These are phyloP conservation scores for Torymus tubicola DNA, from an alignment of 2,888 invertebrate species.

Conservation along the genomic window DNA sequence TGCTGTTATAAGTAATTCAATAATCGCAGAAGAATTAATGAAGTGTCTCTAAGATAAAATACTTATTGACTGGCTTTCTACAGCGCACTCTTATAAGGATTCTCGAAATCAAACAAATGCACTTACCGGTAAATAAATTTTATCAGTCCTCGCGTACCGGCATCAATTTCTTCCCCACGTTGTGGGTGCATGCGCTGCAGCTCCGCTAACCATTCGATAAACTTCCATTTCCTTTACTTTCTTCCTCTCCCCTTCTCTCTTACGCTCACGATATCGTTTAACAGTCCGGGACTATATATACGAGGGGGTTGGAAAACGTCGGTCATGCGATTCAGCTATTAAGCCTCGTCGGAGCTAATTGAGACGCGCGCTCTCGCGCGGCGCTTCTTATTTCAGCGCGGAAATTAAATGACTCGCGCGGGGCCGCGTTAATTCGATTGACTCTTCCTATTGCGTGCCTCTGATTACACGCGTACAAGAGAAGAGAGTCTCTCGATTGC, in stretches of 20 bases:
- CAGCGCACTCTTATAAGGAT: background rate
- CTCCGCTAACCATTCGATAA: too few species aligned
- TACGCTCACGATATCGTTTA: conserved; percentile 17
- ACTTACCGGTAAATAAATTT: background rate
- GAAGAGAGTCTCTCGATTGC: conserved; percentile 9
- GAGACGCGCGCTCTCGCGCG: conserved; percentile 20
- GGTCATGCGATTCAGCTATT: conserved; percentile 59
- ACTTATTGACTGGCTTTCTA: background rate
- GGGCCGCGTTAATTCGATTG: background rate
- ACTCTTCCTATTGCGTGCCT: conserved; percentile 43
- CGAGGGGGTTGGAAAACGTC: conserved; percentile 2
- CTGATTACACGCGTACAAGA: conserved; percentile 37
- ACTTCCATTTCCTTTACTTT: too few species aligned
- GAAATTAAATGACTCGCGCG: conserved; percentile 3
- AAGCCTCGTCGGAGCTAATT: conserved; percentile 43
- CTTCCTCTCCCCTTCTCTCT: too few species aligned
- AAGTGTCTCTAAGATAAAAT: too few species aligned
- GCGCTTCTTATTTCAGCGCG: background rate
- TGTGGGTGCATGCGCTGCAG: too few species aligned
- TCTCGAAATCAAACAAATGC: too few species aligned
- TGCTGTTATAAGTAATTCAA: too few species aligned
- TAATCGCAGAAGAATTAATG: too few species aligned
- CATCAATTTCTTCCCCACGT: too few species aligned
- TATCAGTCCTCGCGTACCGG: too few species aligned
- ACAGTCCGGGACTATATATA: background rate